Percentiles rank a stretch among this genome's conserved stretches.
Evolutionary conservation across 2,113 vertebrate genomes (phyloP).

Genomic region (Brienomyrus longianalis): DNA sequence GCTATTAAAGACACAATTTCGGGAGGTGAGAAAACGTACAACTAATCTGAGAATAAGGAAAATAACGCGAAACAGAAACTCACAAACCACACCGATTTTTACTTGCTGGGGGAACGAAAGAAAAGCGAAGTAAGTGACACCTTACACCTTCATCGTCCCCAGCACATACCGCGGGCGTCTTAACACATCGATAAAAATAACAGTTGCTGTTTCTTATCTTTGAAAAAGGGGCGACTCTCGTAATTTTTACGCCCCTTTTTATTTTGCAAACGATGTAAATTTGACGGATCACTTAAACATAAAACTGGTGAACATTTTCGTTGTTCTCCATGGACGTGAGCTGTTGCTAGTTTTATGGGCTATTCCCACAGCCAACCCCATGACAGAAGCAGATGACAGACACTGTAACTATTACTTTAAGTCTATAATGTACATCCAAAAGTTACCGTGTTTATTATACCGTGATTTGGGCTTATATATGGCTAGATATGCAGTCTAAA

Average conservation of each 20-base stretch:
- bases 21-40: neutral
- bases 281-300: neutral
- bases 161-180: neutral
- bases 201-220: neutral
- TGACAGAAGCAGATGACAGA: neutral
- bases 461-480: neutral
- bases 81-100: neutral
- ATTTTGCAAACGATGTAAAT: neutral
- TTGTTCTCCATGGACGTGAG: neutral
- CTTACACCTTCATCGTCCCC: neutral
- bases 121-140: neutral
- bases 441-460: neutral
- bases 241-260: neutral
- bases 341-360: neutral
- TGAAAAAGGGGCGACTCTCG: neutral
- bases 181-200: neutral
- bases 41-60: neutral
- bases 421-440: neutral
- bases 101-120: neutral
- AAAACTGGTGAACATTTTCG: neutral
- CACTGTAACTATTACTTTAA: neutral
- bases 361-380: neutral
- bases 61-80: neutral
- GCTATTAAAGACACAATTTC: neutral
- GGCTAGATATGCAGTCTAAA: neutral